Evolutionary conservation across 1,140 invertebrate genomes (phyloP).

Genomic region (Drosophila nannoptera): DNA sequence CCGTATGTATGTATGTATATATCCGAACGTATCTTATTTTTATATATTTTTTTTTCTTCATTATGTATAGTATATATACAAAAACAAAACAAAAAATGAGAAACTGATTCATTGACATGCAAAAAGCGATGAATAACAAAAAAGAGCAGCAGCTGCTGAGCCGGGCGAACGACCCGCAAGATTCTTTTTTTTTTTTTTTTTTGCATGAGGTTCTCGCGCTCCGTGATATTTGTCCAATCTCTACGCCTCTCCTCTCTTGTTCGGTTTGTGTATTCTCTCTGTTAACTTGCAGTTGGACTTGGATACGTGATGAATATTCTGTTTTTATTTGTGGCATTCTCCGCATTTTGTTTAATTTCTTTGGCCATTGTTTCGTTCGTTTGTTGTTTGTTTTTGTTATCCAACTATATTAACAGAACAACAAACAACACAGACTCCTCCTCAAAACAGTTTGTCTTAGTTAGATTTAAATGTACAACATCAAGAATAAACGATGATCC

Average conservation of each 20-base stretch:
- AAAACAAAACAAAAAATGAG: conserved; percentile 16
- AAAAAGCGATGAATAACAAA: conserved; percentile 45
- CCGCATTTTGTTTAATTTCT: conserved; percentile 5
- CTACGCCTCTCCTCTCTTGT: not conserved
- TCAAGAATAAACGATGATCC: conserved; percentile 33
- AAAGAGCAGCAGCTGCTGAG: conserved; percentile 28
- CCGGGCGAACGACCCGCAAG: conserved; percentile 18
- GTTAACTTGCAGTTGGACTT: conserved; percentile 5
- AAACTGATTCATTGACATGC: conserved; percentile 68
- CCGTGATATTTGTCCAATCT: not conserved
- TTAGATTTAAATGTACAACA: conserved; percentile 48
- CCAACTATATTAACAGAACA: conserved; percentile 7
- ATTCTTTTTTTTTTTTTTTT: not conserved
- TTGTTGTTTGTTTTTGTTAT: conserved; percentile 2
- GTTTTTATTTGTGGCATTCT: not conserved
- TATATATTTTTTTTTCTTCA: conserved; percentile 35
- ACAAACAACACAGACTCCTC: conserved; percentile 13
- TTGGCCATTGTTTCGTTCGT: conserved; percentile 10
- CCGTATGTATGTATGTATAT: not conserved
- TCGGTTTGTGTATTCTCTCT: not conserved
- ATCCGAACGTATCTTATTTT: conserved; percentile 14
- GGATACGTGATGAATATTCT: conserved; percentile 1
- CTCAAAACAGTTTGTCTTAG: conserved; percentile 31
- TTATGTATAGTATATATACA: conserved; percentile 36
- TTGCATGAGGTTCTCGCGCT: conserved; percentile 11